Evolutionary conservation across 2,888 invertebrate species (phyloP).

Genomic region (Zhuqinia jingwanae): DNA sequence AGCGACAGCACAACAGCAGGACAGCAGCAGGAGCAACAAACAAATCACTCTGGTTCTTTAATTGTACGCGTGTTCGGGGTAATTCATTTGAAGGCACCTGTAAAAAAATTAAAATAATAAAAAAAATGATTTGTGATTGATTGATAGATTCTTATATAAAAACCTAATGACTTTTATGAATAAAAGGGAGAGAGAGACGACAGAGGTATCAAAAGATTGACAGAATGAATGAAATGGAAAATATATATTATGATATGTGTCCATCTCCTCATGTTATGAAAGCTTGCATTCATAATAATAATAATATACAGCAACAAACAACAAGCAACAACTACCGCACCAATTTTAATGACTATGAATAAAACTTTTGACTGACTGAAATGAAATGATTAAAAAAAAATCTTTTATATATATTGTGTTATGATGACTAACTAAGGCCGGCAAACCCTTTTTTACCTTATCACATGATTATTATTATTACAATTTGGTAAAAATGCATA

Average conservation of each 20-base stretch:
- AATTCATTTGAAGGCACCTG: slow-evolving; percentile 43
- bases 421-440: slow-evolving; percentile 28
- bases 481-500: slow-evolving; percentile 20
- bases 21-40: neutral
- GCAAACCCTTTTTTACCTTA: slow-evolving; percentile 21
- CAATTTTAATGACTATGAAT: slow-evolving; percentile 18
- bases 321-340: too few species aligned
- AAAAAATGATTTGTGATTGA: slow-evolving; percentile 30
- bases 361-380: slow-evolving; percentile 3
- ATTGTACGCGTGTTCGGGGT: slow-evolving; percentile 32
- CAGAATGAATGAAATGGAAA: slow-evolving; percentile 30
- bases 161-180: neutral
- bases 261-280: slow-evolving; percentile 37
- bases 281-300: slow-evolving; percentile 41
- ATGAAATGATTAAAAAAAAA: slow-evolving; percentile 18
- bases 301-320: too few species aligned
- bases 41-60: slow-evolving; percentile 21
- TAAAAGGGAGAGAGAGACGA: too few species aligned
- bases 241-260: neutral
- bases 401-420: neutral
- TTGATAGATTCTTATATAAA: slow-evolving; percentile 31
- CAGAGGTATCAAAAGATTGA: slow-evolving; percentile 7
- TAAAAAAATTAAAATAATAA: slow-evolving; percentile 28
- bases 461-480: slow-evolving; percentile 4
- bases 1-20: neutral